Percentiles rank a stretch among this genome's conserved stretches.
Evolutionary conservation across 2,797 vertebrate species (phyloP).

Genomic region (Hemitrygon akajei): DNA sequence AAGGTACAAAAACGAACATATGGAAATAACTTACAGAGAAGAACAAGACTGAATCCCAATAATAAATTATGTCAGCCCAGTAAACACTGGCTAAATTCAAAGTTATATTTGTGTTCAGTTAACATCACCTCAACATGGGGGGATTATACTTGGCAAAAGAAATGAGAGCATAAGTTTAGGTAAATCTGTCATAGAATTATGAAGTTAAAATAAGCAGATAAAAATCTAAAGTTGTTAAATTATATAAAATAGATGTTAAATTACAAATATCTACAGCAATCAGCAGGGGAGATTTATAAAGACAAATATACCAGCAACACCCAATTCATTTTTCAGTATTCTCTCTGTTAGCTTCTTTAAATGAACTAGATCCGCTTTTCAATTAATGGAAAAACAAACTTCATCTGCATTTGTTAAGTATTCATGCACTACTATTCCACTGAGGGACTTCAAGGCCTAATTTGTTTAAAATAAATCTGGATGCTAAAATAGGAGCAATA

Average conservation of each 20-base stretch:
- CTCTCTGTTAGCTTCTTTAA: background rate
- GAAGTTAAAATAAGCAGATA: background rate
- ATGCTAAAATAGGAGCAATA: background rate
- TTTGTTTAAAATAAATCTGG: background rate
- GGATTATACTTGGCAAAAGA: background rate
- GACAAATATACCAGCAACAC: background rate
- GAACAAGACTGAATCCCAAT: background rate
- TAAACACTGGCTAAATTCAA: background rate
- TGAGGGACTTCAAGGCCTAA: background rate
- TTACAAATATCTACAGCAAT: background rate
- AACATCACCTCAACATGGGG: background rate
- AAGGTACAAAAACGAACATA: background rate
- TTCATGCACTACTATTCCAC: background rate
- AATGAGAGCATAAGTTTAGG: background rate
- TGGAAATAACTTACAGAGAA: background rate
- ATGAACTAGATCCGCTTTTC: background rate
- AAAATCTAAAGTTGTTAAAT: background rate
- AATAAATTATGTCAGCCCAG: background rate
- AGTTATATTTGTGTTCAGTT: background rate
- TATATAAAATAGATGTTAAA: background rate
- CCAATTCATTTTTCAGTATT: background rate
- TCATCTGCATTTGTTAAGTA: background rate
- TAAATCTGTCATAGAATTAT: background rate
- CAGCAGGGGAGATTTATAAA: background rate
- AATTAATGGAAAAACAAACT: background rate